Conservation (phyloP, 2,113 vertebrate genomes). For the Siphamia tubifer region DNA sequence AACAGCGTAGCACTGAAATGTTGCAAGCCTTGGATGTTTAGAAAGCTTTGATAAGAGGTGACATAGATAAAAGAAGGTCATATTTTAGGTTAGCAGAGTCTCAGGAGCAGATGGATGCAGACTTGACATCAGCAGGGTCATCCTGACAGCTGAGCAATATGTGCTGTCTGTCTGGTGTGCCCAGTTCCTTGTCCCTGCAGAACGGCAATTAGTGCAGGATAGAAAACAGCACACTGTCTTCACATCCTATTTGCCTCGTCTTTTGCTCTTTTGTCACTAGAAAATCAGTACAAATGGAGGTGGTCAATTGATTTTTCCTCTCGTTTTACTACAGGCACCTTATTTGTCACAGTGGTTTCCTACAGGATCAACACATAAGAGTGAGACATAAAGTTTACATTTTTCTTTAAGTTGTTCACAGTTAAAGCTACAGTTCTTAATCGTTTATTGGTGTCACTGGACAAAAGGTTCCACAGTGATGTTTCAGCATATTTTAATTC, state of each 20-base stretch:
- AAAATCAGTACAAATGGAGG: background rate
- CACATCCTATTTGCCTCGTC: slow-evolving; percentile 13
- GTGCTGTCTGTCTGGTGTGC: slow-evolving; percentile 20
- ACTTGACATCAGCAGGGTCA: slow-evolving; percentile 45
- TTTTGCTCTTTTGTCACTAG: background rate
- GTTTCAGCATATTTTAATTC: too few species aligned
- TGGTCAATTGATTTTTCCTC: too few species aligned
- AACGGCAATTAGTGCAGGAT: slow-evolving; percentile 49
- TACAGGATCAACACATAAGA: background rate
- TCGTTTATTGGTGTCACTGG: too few species aligned
- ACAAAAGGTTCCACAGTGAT: too few species aligned
- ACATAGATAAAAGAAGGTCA: background rate
- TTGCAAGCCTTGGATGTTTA: background rate
- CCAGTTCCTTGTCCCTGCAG: slow-evolving; percentile 34
- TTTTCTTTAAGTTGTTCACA: too few species aligned
- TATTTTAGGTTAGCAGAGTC: background rate
- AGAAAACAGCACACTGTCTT: slow-evolving; percentile 18
- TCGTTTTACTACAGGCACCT: background rate
- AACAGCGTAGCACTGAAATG: background rate
- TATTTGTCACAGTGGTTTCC: background rate
- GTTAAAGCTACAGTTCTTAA: too few species aligned
- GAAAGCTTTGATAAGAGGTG: background rate
- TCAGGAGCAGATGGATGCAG: slow-evolving; percentile 35
- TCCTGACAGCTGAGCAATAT: slow-evolving; percentile 28
- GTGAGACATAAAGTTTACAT: too few species aligned